Evolutionary conservation across 2,113 vertebrate species (phyloP), one percentile per base, ranked within the genome.

Genomic region (Sceloporus undulatus): DNA sequence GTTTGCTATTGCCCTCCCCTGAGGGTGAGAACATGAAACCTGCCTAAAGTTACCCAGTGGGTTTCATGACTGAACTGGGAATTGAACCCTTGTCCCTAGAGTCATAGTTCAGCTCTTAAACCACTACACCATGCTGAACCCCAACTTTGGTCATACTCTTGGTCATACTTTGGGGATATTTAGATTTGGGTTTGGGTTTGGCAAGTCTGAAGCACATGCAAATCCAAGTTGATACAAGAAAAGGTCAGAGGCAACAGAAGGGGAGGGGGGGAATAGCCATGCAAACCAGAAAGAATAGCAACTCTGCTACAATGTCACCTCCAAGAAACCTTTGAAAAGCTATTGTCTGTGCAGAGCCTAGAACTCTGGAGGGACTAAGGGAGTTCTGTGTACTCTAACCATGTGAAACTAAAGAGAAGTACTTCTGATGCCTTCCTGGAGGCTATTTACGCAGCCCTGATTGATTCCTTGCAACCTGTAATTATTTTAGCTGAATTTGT

Each of bases 391-490:
- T 83, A 59, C 71, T 2, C 2, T 2, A 85, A 85, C 85, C 42
- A 2, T 0, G 83, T 91, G 87, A 74, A 93, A 90, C 85, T 65
- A 42, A 10, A 2, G 18, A 88, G 18, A 42, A 10, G 3, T 19
- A 78, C 86, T 91, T 92, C 85, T 8, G 85, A 86, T 78, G 77
- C 93, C 91, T 88, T 91, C 94, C 95, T 83, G 80, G 10, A 81
- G 91, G 93, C 95, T 93, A 21, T 95, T 95, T 94, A 95, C 92
- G 92, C 91, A 86, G 94, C 56, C 91, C 92, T 90, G 19, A 93
- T 93, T 94, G 95, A 95, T 96, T 94, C 90, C 77, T 91, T 94
- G 94, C 93, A 96, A 96, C 95, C 94, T 95, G 93, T 93, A 93
- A 96, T 95, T 96, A 96, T 95, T 96, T 94, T 83, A 93, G 91